phyloP scores from a whole-genome alignment of 2,113 vertebrate species.

The Peromyscus polionotus region DNA sequence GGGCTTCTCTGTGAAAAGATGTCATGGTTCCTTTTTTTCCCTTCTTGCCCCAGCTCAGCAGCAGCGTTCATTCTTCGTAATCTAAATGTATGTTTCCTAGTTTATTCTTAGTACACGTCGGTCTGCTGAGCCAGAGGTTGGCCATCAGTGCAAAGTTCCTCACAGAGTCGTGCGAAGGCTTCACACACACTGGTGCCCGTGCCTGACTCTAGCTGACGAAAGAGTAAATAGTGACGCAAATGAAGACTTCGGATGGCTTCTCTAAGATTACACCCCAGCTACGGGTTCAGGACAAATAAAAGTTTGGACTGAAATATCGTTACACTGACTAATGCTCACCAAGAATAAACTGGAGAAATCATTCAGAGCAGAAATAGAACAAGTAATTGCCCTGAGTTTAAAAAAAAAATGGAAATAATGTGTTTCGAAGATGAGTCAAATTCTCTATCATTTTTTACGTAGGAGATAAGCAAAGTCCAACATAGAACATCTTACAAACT shows the following conservation, averaged over 20 bases:
- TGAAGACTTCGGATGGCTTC: neutral
- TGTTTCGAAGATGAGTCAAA: slow-evolving; percentile 58
- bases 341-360: slow-evolving; percentile 74
- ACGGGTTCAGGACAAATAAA: slow-evolving; percentile 47
- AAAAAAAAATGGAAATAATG: slow-evolving; percentile 32
- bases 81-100: slow-evolving; percentile 54
- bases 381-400: slow-evolving; percentile 69
- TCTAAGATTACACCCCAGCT: neutral
- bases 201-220: neutral
- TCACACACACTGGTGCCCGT: neutral
- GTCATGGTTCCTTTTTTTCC: neutral
- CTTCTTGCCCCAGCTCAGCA: slow-evolving; percentile 33
- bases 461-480: neutral
- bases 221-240: slow-evolving; percentile 38
- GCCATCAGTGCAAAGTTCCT: slow-evolving; percentile 14
- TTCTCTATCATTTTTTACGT: slow-evolving; percentile 3
- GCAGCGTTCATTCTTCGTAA: slow-evolving; percentile 54
- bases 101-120: slow-evolving; percentile 65
- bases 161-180: neutral
- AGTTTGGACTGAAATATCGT: slow-evolving; percentile 37
- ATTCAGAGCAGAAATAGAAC: slow-evolving; percentile 78
- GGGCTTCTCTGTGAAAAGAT: neutral
- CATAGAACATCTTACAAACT: neutral
- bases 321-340: slow-evolving; percentile 67
- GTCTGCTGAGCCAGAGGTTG: slow-evolving; percentile 18